Conservation (phyloP, 2,888 invertebrate genomes). For the Nephrotoma appendiculata region DNA sequence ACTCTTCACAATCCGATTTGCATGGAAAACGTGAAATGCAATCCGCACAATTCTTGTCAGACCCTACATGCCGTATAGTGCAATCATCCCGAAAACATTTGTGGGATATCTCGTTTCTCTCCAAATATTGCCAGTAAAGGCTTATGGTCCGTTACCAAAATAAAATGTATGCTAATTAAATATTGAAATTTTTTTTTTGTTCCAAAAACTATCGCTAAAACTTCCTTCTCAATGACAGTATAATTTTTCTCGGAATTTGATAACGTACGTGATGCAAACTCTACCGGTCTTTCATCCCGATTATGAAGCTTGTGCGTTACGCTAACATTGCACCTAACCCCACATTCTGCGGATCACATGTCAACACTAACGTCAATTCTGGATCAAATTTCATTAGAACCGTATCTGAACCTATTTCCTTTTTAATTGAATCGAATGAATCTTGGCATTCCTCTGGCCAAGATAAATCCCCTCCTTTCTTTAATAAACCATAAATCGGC, state of each 20-base stretch:
- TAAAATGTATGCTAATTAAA: too few relatives aligned
- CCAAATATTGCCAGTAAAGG: not conserved
- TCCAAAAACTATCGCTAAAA: too few relatives aligned
- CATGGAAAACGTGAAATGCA: too few relatives aligned
- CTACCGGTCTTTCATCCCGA: too few relatives aligned
- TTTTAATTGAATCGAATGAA: not conserved
- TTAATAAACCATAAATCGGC: not conserved
- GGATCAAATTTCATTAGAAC: not conserved
- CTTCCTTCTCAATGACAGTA: not conserved
- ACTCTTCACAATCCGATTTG: too few relatives aligned
- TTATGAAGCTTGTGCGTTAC: not conserved
- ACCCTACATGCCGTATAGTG: not conserved
- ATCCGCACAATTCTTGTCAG: too few relatives aligned
- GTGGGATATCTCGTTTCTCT: not conserved
- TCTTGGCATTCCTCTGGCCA: not conserved
- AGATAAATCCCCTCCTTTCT: not conserved
- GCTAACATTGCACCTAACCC: not conserved
- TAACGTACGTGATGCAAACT: not conserved
- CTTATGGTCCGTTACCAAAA: not conserved
- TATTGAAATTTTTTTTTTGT: too few relatives aligned
- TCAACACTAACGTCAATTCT: too few relatives aligned
- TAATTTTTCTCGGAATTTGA: not conserved
- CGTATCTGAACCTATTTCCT: not conserved
- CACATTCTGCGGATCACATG: not conserved
- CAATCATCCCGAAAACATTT: not conserved